Base-by-base conservation (phyloP, 2,888 invertebrate species). In the Hipparchia semele region DNA sequence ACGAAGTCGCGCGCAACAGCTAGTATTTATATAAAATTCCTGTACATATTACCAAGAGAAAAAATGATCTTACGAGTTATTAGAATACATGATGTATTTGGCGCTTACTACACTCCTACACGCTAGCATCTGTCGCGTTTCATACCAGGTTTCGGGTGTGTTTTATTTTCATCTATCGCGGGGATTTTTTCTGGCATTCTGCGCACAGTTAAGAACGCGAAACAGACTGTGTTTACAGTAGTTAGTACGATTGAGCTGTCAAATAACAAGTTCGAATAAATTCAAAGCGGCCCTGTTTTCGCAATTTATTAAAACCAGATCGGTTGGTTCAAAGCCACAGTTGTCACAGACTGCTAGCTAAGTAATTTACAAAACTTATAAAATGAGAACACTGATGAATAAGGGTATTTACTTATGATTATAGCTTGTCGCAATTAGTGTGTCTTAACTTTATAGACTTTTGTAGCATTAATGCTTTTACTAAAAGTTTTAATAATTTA, bases 321-420 rank as follows among this genome's bases (percentile, higher is more conserved):
- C 54, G 45, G 39, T 54, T 67, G 6, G 49, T 8, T 56, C 46
- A 49, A 62, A 33, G 54, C 56, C 67, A 45, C 53, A 56, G 12
- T 13, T 33, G 53, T 39, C 66, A 33, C 33, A 54, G 3, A 45
- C 56, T 8, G 1, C 6, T 49, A 4, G 49, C 7, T 39, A 39
- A 45, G 53, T n/a, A 54, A 45, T 56, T 53, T 33, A 67, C 67
- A 56, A 67, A 54, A 45, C 67, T 56, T 56, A 67, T 45, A 67
- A 67, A 12, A 67, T 53, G 67, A 46, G 45, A 54, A 71, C 67
- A 60, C 45, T 67, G 60, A 67, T 61, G 71, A 67, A 54, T 60
- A 67, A 67, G 53, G 54, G 53, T 51, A 66, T 53, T 66, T 66
- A 67, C 67, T 67, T 67, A 54, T 64, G 45, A 68, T 58, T 68